Conservation (phyloP, 2,113 vertebrate species). For the Tachysurus fulvidraco region DNA sequence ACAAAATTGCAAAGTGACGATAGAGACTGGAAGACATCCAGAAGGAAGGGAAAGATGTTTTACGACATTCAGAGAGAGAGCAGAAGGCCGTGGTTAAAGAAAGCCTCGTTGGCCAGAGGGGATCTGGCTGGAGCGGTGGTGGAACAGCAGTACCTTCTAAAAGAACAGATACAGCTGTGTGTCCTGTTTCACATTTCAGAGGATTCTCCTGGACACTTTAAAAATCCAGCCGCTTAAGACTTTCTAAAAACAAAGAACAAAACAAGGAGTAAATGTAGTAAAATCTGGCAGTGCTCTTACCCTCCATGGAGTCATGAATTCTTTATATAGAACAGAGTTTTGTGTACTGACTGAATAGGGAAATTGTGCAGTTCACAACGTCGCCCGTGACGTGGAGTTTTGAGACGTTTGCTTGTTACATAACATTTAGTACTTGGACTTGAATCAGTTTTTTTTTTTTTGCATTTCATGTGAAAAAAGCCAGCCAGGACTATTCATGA, state of each 20-base stretch:
- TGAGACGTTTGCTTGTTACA: not conserved
- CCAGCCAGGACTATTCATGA: not conserved
- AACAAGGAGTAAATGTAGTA: no score
- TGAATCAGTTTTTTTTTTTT: not conserved
- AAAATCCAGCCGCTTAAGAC: not conserved
- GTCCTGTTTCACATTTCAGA: conserved; percentile 6
- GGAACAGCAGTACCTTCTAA: conserved; percentile 12
- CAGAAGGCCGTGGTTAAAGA: not conserved
- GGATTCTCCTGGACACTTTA: not conserved
- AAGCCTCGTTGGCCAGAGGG: not conserved
- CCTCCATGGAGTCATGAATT: not conserved
- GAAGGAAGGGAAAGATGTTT: not conserved
- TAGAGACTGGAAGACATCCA: not conserved
- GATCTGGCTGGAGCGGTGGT: not conserved
- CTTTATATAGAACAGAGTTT: not conserved
- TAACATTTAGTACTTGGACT: not conserved
- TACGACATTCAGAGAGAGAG: not conserved
- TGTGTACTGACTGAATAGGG: not conserved
- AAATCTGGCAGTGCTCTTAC: not conserved
- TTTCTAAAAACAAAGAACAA: not conserved
- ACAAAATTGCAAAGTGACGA: not conserved
- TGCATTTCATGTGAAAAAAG: not conserved
- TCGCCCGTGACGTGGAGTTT: no score
- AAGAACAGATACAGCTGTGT: conserved; percentile 23
- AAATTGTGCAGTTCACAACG: not conserved